A percentile compares a stretch with the other conserved stretches of the same genome.
Conservation (phyloP, 2,113 vertebrate species). For the Carlito syrichta region DNA sequence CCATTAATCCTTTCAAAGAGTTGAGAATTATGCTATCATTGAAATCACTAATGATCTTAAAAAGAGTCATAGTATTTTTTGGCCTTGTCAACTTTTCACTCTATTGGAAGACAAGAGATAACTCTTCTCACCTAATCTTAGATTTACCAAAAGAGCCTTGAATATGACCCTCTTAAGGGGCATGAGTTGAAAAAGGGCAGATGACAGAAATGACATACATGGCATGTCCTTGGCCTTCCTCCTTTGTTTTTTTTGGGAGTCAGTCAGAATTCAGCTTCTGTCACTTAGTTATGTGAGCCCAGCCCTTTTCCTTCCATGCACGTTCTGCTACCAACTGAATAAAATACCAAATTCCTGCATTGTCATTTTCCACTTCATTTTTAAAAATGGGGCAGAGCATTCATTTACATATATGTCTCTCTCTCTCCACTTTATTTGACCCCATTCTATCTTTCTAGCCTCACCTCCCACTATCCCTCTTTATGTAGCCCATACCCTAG, state of each 20-base stretch:
- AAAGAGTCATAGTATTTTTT: background rate
- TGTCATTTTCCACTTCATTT: background rate
- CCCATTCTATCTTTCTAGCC: background rate
- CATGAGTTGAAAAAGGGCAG: background rate
- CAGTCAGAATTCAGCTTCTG: background rate
- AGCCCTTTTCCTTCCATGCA: background rate
- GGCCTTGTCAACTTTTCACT: background rate
- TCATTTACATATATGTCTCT: background rate
- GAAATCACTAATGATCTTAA: background rate
- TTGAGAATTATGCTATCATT: background rate
- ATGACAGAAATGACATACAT: background rate
- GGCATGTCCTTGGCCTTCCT: background rate
- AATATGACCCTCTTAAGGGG: background rate
- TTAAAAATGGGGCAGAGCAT: background rate
- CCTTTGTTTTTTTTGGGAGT: background rate
- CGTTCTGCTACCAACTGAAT: background rate
- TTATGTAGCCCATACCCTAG: background rate
- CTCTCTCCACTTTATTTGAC: background rate
- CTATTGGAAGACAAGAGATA: background rate
- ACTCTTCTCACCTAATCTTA: background rate
- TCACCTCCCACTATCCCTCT: background rate
- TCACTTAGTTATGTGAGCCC: background rate
- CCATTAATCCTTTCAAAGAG: background rate
- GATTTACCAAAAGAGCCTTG: background rate
- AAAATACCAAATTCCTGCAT: background rate